These are phyloP conservation scores for Prionailurus bengalensis DNA, from an alignment of 2,113 vertebrate species.

Conservation along the genomic window DNA sequence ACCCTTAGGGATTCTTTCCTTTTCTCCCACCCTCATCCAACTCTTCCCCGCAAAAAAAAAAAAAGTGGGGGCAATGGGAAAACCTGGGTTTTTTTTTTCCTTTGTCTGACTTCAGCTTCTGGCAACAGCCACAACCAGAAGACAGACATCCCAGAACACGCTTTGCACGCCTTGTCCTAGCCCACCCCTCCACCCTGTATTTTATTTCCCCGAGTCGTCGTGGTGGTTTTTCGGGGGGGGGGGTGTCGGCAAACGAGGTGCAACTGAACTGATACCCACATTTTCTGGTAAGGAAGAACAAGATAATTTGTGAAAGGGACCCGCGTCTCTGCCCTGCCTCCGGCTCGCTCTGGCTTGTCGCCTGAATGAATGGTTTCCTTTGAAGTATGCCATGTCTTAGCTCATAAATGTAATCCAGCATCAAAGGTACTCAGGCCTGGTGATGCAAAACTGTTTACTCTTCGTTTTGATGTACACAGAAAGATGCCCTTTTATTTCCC, in stretches of 20 bases:
- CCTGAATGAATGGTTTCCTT: slow-evolving; percentile 88
- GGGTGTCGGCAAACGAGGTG: neutral
- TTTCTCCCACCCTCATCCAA: neutral
- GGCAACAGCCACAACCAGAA: neutral
- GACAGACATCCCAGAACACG: neutral
- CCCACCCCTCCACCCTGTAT: rapidly evolving
- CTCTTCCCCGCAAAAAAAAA: neutral
- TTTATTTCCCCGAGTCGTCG: neutral
- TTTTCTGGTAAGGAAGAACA: slow-evolving; percentile 54
- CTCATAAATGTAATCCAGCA: slow-evolving; percentile 91
- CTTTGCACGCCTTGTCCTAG: neutral
- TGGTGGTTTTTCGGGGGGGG: neutral
- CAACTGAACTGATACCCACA: neutral
- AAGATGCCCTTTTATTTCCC: slow-evolving; percentile 87
- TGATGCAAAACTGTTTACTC: slow-evolving; percentile 90
- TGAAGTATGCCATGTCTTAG: slow-evolving; percentile 91
- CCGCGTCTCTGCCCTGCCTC: slow-evolving; percentile 62
- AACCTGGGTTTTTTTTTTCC: slow-evolving; percentile 1
- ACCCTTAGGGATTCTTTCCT: neutral
- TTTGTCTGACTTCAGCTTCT: slow-evolving; percentile 62
- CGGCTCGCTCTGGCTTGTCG: slow-evolving; percentile 75
- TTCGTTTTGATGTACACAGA: slow-evolving; percentile 84
- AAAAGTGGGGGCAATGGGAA: neutral
- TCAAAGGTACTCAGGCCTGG: slow-evolving; percentile 88
- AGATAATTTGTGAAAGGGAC: slow-evolving; percentile 61